Percentiles rank a stretch among this genome's conserved stretches.
These are phyloP conservation scores for Pocillopora grandis DNA, from an alignment of 92 coral and sea anemone species.

Conservation along the genomic window DNA sequence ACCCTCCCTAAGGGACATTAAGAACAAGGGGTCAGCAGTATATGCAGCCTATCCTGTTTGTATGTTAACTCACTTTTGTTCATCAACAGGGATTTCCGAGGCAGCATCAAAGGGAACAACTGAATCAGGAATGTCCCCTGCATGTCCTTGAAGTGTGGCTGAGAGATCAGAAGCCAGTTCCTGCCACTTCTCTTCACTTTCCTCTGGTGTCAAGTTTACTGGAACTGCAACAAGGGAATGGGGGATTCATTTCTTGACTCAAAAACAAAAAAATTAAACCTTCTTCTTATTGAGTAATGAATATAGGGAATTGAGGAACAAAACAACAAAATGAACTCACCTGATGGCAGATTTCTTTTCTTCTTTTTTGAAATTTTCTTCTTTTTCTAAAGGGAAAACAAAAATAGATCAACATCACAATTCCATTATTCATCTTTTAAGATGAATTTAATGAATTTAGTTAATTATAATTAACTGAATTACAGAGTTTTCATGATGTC, in stretches of 20 bases:
- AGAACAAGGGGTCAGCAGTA: too few species aligned
- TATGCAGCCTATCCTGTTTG: too few species aligned
- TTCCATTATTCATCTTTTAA: too few species aligned
- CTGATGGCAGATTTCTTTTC: conserved; percentile 53
- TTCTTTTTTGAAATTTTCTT: conserved; percentile 66
- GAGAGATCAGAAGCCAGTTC: conserved; percentile 88
- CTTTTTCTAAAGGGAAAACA: conserved; percentile 57
- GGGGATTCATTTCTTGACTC: too few species aligned
- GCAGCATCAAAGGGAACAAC: conserved; percentile 91
- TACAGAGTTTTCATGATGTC: neutral
- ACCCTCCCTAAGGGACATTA: too few species aligned
- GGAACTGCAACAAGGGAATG: neutral
- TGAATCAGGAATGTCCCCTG: conserved; percentile 78
- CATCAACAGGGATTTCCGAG: conserved; percentile 84
- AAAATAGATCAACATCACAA: too few species aligned
- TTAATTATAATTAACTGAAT: neutral
- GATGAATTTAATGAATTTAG: neutral
- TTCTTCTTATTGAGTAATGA: neutral
- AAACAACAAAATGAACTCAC: neutral
- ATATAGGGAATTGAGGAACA: neutral
- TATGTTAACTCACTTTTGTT: conserved; percentile 73
- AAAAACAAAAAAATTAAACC: neutral
- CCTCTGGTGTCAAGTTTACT: conserved; percentile 28
- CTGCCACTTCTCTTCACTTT: conserved; percentile 89
- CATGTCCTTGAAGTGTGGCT: conserved; percentile 80